phyloP scores from a whole-genome alignment of 2,888 invertebrate genomes.

The Drosophila tripunctata region DNA sequence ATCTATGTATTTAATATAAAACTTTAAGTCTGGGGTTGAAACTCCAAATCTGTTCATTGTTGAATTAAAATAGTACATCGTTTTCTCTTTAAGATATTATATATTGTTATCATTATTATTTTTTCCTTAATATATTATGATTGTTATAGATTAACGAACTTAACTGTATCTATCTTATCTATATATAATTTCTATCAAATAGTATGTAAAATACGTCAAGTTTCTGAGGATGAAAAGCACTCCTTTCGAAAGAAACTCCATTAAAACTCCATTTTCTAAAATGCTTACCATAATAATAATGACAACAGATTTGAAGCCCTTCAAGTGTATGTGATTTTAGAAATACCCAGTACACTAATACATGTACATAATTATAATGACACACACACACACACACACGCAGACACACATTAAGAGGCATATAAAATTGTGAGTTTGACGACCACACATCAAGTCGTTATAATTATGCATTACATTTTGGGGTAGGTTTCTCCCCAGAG shows the following conservation, averaged over 20 bases:
- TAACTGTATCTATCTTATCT: too few relatives aligned
- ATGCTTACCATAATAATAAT: constrained; percentile 12
- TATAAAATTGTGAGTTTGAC: constrained; percentile 33
- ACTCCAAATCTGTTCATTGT: too few relatives aligned
- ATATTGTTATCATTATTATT: too few relatives aligned
- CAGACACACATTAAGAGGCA: constrained; percentile 15
- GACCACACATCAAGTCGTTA: constrained; percentile 72
- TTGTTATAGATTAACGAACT: too few relatives aligned
- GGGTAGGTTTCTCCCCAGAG: constrained; percentile 64
- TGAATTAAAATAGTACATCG: too few relatives aligned
- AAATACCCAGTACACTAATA: constrained; percentile 15
- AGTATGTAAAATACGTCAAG: too few relatives aligned
- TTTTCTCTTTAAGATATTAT: too few relatives aligned
- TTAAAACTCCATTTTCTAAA: constrained; percentile 45
- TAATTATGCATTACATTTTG: constrained; percentile 70
- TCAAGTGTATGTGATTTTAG: constrained; percentile 36
- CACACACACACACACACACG: constrained; percentile 16
- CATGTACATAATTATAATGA: constrained; percentile 18
- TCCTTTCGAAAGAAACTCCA: background rate
- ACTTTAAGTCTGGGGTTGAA: too few relatives aligned
- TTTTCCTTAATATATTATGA: too few relatives aligned
- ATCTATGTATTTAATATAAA: too few relatives aligned
- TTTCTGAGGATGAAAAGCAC: too few relatives aligned
- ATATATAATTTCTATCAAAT: too few relatives aligned
- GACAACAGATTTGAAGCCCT: constrained; percentile 46